Conservation (phyloP, 2,113 vertebrate genomes). For the Vulpes ferrilata region DNA sequence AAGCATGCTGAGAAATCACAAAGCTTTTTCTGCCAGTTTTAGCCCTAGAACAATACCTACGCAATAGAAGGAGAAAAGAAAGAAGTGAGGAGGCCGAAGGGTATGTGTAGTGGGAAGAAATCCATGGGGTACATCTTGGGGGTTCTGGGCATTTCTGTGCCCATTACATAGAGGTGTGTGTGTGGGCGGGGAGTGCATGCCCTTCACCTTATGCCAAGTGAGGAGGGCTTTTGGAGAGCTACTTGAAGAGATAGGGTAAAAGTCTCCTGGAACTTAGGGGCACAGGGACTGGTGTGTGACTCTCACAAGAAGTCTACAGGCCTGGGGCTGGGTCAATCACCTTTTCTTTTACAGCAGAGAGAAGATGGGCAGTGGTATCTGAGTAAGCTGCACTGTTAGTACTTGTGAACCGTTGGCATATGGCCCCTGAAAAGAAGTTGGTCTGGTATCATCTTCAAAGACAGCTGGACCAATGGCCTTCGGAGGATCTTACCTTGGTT, state of each 20-base stretch:
- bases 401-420: background rate
- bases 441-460: background rate
- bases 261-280: background rate
- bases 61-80: background rate
- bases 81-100: background rate
- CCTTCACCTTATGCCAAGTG: background rate
- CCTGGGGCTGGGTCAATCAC: background rate
- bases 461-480: background rate
- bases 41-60: background rate
- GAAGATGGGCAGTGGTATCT: background rate
- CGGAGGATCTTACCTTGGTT: background rate
- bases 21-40: background rate
- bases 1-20: background rate
- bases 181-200: background rate
- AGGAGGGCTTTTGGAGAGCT: background rate
- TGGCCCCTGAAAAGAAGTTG: background rate
- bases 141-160: background rate
- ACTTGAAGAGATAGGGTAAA: background rate
- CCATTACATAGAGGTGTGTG: too few relatives aligned
- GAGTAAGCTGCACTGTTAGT: background rate
- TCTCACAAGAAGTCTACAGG: background rate
- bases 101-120: background rate
- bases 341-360: background rate
- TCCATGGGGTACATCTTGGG: accelerated
- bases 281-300: background rate